A percentile compares a stretch with the other conserved stretches of the same genome.
phyloP scores from a whole-genome alignment of 2,888 invertebrate genomes.

The Eulithis prunata region DNA sequence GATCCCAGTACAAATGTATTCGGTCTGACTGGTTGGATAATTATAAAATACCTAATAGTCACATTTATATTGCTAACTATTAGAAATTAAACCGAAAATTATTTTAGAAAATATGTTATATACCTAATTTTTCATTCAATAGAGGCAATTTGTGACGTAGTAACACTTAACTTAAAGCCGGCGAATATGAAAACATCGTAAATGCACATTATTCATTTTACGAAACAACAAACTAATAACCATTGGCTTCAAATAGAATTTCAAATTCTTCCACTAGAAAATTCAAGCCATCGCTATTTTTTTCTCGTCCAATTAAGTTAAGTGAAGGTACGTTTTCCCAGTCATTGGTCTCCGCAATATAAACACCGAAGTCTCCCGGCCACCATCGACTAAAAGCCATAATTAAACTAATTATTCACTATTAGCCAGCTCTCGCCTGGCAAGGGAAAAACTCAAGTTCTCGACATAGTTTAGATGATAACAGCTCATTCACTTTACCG shows the following conservation, averaged over 20 bases:
- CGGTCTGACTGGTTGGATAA: not conserved
- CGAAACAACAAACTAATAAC: too few relatives aligned
- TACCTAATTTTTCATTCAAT: too few relatives aligned
- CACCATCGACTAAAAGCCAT: constrained; percentile 66
- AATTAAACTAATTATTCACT: constrained; percentile 81
- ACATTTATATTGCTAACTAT: too few relatives aligned
- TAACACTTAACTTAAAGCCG: too few relatives aligned
- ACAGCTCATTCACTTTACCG: constrained; percentile 9
- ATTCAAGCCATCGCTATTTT: constrained; percentile 22
- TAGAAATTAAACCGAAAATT: too few relatives aligned
- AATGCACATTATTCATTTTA: too few relatives aligned
- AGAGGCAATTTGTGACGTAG: too few relatives aligned
- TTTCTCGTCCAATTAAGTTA: constrained; percentile 32
- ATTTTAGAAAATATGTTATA: too few relatives aligned
- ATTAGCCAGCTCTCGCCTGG: constrained; percentile 69
- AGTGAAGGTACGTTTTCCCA: constrained; percentile 38
- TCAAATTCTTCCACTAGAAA: constrained; percentile 26
- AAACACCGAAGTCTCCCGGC: constrained; percentile 56
- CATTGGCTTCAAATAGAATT: constrained; percentile 9
- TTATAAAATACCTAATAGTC: too few relatives aligned
- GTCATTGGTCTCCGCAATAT: constrained; percentile 37
- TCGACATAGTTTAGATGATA: constrained; percentile 15
- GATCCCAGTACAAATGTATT: constrained; percentile 5
- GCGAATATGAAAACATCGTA: too few relatives aligned
- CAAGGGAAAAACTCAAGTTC: constrained; percentile 65